phyloP scores from a whole-genome alignment of 1,140 invertebrate species.

The Protaetia brevitarsis region DNA sequence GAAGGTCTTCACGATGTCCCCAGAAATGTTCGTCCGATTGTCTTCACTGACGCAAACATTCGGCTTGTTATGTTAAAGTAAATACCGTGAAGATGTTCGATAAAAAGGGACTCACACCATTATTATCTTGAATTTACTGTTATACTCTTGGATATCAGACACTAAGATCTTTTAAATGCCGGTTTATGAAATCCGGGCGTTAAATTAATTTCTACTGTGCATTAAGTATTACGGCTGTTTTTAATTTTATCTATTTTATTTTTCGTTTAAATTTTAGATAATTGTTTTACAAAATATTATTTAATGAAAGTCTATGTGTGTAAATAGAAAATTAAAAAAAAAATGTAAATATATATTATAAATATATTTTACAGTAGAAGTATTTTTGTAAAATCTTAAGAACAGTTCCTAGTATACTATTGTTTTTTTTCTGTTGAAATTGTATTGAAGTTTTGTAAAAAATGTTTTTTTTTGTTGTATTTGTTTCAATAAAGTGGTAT shows the following conservation, averaged over 20 bases:
- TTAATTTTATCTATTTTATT: background rate
- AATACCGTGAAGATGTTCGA: slow-evolving; percentile 16
- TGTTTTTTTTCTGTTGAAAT: slow-evolving; percentile 22
- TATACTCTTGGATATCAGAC: slow-evolving; percentile 9
- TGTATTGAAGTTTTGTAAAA: slow-evolving; percentile 21
- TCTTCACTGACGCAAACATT: slow-evolving; percentile 3
- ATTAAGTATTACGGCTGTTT: slow-evolving; percentile 9
- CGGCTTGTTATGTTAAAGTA: slow-evolving; percentile 9
- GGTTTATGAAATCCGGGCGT: background rate
- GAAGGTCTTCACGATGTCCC: slow-evolving; percentile 1
- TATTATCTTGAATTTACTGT: slow-evolving; percentile 7
- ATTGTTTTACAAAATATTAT: background rate
- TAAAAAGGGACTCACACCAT: slow-evolving; percentile 14
- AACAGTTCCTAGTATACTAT: slow-evolving; percentile 23
- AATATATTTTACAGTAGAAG: slow-evolving; percentile 23
- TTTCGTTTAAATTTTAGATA: slow-evolving; percentile 4
- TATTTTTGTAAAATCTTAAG: slow-evolving; percentile 21
- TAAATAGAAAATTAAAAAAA: background rate
- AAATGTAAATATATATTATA: slow-evolving; percentile 16
- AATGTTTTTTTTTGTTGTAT: slow-evolving; percentile 22
- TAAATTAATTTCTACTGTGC: background rate
- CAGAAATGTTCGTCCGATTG: slow-evolving; percentile 12
- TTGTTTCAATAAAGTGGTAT: slow-evolving; percentile 21
- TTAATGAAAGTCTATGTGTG: background rate
- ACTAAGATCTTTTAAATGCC: slow-evolving; percentile 10